Base-by-base conservation (phyloP, 1,140 invertebrate species). In the Drepana arcuata region DNA sequence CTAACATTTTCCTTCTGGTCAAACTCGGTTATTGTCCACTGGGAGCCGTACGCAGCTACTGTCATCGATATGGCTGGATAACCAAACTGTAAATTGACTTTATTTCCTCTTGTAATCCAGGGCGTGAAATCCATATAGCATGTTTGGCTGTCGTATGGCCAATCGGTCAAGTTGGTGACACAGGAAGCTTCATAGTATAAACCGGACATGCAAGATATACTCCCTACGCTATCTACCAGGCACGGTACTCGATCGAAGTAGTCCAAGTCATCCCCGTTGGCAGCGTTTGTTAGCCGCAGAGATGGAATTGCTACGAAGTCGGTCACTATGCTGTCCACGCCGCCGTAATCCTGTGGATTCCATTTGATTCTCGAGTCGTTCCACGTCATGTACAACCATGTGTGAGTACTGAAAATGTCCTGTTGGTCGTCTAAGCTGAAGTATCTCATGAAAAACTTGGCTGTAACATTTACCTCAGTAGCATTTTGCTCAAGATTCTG, bases 21-120 rank as follows among this genome's bases (percentile, higher is more conserved):
- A 41, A 4, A 82, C 47, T 2, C 71, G 65, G 16, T 49, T 50
- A 5, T 16, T 53, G 4, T 63, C 41, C n/a, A n/a, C n/a, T n/a
- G n/a, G n/a, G n/a, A n/a, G n/a, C n/a, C n/a, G n/a, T n/a, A n/a
- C n/a, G n/a, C n/a, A n/a, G n/a, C n/a, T n/a, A n/a, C n/a, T n/a
- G n/a, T n/a, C n/a, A n/a, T n/a, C n/a, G n/a, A n/a, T n/a, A n/a
- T n/a, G n/a, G n/a, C n/a, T n/a, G n/a, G n/a, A n/a, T n/a, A n/a
- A 32, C 72, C 78, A 42, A 79, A 78, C 2, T 73, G 71, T 16
- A 87, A 84, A 44, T 86, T 80, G 1, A 90, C 64, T 55, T 89
- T 86, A 62, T 88, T 86, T 0, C 85, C 86, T 0, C 75, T 83
- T 34, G 89, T 84, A 37, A 85, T 80, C 88, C 88, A 90, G 0